phyloP scores from a whole-genome alignment of 1,140 invertebrate species.

The Drosophila kanapiae region DNA sequence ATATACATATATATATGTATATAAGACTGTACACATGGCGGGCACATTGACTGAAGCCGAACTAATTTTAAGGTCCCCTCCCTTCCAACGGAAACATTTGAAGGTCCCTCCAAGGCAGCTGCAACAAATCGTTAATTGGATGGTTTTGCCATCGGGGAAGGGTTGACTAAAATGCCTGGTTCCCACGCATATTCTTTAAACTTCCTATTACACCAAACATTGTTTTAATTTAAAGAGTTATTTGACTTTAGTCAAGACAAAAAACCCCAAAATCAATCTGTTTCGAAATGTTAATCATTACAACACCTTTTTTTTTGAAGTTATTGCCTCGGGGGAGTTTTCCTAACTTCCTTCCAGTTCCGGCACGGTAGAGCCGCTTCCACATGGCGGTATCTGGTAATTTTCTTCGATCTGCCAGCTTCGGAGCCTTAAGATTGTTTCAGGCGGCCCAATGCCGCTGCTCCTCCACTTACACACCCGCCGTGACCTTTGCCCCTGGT shows the following conservation, averaged over 20 bases:
- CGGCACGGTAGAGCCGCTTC: not conserved
- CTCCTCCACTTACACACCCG: conserved; percentile 3
- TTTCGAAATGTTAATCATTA: conserved; percentile 4
- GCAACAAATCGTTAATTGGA: conserved; percentile 59
- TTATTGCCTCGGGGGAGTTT: not conserved
- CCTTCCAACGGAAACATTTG: conserved; percentile 47
- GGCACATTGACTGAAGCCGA: conserved; percentile 36
- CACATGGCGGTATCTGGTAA: conserved; percentile 1
- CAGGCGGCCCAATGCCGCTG: too few species aligned
- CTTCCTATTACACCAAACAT: too few species aligned
- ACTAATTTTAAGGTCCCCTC: conserved; percentile 52
- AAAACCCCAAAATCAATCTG: not conserved
- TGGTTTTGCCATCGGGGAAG: conserved; percentile 26
- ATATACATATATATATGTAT: not conserved
- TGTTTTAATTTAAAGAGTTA: not conserved
- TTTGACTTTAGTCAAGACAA: not conserved
- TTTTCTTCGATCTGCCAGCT: not conserved
- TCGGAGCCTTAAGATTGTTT: too few species aligned
- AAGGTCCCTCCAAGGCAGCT: conserved; percentile 64
- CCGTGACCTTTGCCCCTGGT: conserved; percentile 29
- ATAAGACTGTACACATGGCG: conserved; percentile 20
- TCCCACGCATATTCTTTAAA: conserved; percentile 5
- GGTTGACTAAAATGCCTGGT: conserved; percentile 3
- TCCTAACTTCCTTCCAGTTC: not conserved
- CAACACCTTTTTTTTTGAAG: not conserved